Conservation (phyloP, 2,888 invertebrate genomes). For the Eumerus sabulonum region DNA sequence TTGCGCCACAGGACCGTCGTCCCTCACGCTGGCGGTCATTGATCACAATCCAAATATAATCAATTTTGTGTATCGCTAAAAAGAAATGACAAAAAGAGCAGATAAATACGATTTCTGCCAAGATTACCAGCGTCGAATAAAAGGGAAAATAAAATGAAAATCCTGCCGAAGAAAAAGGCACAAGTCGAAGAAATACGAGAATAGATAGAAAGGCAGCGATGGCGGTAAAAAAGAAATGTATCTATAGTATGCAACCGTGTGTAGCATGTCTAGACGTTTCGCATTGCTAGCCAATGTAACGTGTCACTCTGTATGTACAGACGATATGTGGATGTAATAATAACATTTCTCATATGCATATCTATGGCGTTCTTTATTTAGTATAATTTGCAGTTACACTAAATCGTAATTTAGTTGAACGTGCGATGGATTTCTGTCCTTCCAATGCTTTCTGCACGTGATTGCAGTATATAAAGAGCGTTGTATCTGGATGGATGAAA, state of each 20-base stretch:
- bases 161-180: slow-evolving; percentile 1
- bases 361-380: too few relatives aligned
- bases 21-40: background rate
- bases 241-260: slow-evolving; percentile 28
- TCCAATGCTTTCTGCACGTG: too few relatives aligned
- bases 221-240: slow-evolving; percentile 2
- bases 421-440: too few relatives aligned
- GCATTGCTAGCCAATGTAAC: slow-evolving; percentile 22
- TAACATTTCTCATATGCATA: background rate
- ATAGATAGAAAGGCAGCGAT: slow-evolving; percentile 11
- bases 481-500: too few relatives aligned
- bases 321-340: background rate
- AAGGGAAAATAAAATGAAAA: background rate
- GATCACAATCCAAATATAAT: too few relatives aligned
- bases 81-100: too few relatives aligned
- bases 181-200: background rate
- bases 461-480: too few relatives aligned
- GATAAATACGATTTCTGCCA: too few relatives aligned
- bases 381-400: too few relatives aligned
- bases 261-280: slow-evolving; percentile 25
- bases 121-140: background rate
- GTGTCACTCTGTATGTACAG: slow-evolving; percentile 12
- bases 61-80: too few relatives aligned
- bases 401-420: too few relatives aligned
- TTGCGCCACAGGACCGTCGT: slow-evolving; percentile 65